Conservation (phyloP, 1,140 invertebrate genomes). For the Magallana gigas region DNA sequence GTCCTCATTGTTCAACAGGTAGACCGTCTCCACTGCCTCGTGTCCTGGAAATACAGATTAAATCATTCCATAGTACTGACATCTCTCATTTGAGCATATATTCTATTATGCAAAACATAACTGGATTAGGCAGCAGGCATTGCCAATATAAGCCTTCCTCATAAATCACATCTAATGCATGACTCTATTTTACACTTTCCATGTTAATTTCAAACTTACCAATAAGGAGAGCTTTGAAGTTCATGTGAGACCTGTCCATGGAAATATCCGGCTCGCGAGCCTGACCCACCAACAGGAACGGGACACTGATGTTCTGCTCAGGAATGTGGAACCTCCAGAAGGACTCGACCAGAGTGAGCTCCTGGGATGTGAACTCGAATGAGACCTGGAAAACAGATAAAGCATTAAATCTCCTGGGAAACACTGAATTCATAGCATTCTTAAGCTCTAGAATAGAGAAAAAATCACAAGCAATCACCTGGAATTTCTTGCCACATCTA, state of each 20-base stretch:
- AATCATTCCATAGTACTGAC: background rate
- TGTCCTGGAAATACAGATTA: conserved; percentile 64
- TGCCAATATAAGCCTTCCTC: too few species aligned
- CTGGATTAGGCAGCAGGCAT: background rate
- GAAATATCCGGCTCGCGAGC: conserved; percentile 76
- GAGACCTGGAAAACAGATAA: conserved; percentile 67
- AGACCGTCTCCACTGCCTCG: conserved; percentile 74
- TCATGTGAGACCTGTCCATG: conserved; percentile 78
- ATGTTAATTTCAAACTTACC: conserved; percentile 65
- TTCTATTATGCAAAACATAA: background rate
- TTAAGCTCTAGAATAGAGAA: background rate
- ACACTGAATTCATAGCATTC: background rate
- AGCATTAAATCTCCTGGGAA: background rate
- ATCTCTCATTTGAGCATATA: background rate
- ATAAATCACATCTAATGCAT: background rate
- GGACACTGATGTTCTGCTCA: conserved; percentile 76
- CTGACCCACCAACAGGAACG: conserved; percentile 78
- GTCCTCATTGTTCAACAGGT: conserved; percentile 76
- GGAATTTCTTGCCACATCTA: conserved; percentile 75
- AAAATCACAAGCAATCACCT: conserved; percentile 63
- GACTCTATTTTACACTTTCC: background rate
- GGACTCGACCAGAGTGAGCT: conserved; percentile 75
- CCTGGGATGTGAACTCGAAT: conserved; percentile 76
- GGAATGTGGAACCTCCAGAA: conserved; percentile 79
- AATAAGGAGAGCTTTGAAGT: conserved; percentile 78